Base-by-base conservation (phyloP, 2,888 invertebrate genomes). In the Nycteola revayana region DNA sequence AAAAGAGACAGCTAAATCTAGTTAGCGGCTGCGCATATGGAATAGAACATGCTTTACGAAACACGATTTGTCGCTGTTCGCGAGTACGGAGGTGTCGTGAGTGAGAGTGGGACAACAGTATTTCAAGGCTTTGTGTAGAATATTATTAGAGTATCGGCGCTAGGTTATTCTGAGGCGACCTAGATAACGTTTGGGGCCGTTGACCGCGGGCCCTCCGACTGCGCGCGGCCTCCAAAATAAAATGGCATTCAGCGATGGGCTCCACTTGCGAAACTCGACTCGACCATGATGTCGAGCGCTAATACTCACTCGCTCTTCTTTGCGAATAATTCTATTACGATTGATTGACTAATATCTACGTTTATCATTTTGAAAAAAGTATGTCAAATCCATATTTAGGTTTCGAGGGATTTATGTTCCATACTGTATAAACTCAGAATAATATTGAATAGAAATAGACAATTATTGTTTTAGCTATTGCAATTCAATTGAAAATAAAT, bases 91-190 rank as follows among this genome's bases (percentile, higher is more conserved):
- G 60, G 50, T 69, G 67, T 68, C 69, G 60, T 66, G 65, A 62
- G 87, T 65, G 69, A 74, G 85, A 87, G 77, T 66, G 67, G 67
- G 87, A 88, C 77, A 65, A 67, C 68, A 57, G 62, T 71, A 81
- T 72, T 67, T 65, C 78, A 80, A 83, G 83, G 86, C 66, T 83
- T 70, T 66, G 66, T 59, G 66, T 66, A 68, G 76, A 85, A 82
- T 84, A 87, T 85, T 88, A 85, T 87, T 85, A 86, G 84, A 85
- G 83, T 86, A 87, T 87, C 79, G 85, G 86, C 83, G 84, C 86
- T 88, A 87, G 87, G 87, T 87, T 87, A 87, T 87, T 87, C 86
- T 79, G 79, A 87, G 81, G 73, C 84, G 86, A 87, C 88, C 88
- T 86, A 88, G 88, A 87, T 88, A 83, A 65, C 77, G 69, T 72